Conservation (phyloP, 2,797 vertebrate genomes). For the Phyllotis vaccarum region DNA sequence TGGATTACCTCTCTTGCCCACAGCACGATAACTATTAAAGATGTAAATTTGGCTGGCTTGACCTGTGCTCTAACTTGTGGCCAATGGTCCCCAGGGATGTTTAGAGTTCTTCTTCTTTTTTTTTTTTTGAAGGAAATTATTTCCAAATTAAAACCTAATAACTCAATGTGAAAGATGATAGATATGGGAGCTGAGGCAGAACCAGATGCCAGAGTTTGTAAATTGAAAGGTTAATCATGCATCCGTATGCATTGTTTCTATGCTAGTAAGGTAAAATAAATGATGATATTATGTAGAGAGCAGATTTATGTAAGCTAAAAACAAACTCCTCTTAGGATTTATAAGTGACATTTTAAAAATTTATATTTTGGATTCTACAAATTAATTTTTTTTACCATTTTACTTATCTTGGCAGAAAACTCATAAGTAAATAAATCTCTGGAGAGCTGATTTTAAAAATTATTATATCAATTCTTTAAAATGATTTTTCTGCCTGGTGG, state of each 20-base stretch:
- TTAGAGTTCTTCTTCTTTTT: background rate
- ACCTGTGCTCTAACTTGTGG: background rate
- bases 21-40: background rate
- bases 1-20: background rate
- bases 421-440: conserved; percentile 25
- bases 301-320: conserved; percentile 38
- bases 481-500: conserved; percentile 6
- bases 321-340: background rate
- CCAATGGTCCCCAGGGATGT: background rate
- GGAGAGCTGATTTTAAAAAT: background rate
- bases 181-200: conserved; percentile 21
- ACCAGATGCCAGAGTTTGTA: background rate
- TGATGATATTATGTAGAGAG: background rate
- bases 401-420: background rate
- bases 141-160: conserved; percentile 55
- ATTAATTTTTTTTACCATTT: conserved; percentile 22
- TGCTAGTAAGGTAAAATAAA: conserved; percentile 40
- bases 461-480: conserved; percentile 2
- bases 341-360: background rate
- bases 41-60: background rate
- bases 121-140: conserved; percentile 43
- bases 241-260: background rate
- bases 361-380: conserved; percentile 27
- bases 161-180: background rate
- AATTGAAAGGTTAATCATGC: background rate